These are phyloP conservation scores for Entomyzon cyanotis DNA, from an alignment of 2,113 vertebrate genomes.

Conservation along the genomic window DNA sequence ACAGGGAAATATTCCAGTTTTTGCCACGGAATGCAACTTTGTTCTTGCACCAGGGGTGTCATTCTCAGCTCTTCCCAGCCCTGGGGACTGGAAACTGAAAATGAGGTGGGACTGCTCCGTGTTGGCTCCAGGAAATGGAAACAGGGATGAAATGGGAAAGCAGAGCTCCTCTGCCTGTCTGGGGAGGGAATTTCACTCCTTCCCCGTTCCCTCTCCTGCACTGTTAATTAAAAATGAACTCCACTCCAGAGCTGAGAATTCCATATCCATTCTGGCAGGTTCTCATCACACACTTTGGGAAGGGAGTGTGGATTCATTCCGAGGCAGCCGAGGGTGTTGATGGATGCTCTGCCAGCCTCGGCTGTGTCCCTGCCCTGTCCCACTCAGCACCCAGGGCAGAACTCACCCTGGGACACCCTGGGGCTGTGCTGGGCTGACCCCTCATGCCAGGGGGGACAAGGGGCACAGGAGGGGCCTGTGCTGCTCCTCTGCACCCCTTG, in stretches of 20 bases:
- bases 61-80: not conserved
- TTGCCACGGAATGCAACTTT: not conserved
- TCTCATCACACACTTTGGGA: not conserved
- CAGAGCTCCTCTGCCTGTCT: not conserved
- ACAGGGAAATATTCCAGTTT: not conserved
- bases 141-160: not conserved
- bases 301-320: not conserved
- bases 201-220: not conserved
- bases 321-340: not conserved
- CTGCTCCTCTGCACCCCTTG: not conserved
- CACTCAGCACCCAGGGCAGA: not conserved
- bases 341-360: not conserved
- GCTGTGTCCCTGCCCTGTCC: too few species aligned
- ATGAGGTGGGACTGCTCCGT: not conserved
- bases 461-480: not conserved
- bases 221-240: not conserved
- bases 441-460: accelerated
- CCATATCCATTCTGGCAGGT: not conserved
- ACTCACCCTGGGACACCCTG: not conserved
- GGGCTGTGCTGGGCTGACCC: not conserved
- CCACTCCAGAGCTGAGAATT: not conserved
- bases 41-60: not conserved
- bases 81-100: not conserved
- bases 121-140: not conserved
- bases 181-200: not conserved